Base-by-base conservation (phyloP, 2,797 vertebrate genomes). In the Bucorvus abyssinicus region DNA sequence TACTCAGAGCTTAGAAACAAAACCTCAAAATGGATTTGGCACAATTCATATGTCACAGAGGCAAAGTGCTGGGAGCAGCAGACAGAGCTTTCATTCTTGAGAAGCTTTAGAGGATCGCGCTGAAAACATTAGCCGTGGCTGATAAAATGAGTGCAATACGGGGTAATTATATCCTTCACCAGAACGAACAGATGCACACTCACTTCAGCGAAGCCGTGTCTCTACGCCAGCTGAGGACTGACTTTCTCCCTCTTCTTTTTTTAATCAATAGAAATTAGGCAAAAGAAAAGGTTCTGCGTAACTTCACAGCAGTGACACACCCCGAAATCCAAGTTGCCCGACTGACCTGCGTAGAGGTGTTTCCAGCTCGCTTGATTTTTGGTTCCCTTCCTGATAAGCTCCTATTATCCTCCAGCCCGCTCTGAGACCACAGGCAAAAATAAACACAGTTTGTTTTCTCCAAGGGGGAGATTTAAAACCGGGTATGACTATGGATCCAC, bases 21-120 rank as follows among this genome's bases (percentile, higher is more conserved):
- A 94, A 96, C 53, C 89, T 82, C 87, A 60, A 19, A 96, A 94
- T 79, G 83, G 63, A 91, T 94, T 96, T 96, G 91, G 94, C 95
- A 95, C 85, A 87, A 96, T 87, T 96, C 96, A 93, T 95, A 96
- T 96, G 94, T 95, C 95, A 95, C 59, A 67, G 80, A 96, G 80
- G 90, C 91, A 95, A 95, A 96, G 85, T 94, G 85, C 87, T 94
- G 83, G 80, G 88, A 96, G 74, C 83, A 87, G 89, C 80, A 94
- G 89, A 87, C 95, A 96, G 91, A 88, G 80, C 80, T 96, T 94
- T 94, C 83, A 84, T 91, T 97, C 89, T 86, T 95, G 89, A 91
- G 90, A 94, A 90, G 91, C 76, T 94, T 90, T 38, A 89, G 87
- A 94, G 80, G 91, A 96, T 94, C 90, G 88, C 85, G 91, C 49